These are phyloP conservation scores for Phymastichus coffea DNA, from an alignment of 1,140 invertebrate species.

Conservation along the genomic window DNA sequence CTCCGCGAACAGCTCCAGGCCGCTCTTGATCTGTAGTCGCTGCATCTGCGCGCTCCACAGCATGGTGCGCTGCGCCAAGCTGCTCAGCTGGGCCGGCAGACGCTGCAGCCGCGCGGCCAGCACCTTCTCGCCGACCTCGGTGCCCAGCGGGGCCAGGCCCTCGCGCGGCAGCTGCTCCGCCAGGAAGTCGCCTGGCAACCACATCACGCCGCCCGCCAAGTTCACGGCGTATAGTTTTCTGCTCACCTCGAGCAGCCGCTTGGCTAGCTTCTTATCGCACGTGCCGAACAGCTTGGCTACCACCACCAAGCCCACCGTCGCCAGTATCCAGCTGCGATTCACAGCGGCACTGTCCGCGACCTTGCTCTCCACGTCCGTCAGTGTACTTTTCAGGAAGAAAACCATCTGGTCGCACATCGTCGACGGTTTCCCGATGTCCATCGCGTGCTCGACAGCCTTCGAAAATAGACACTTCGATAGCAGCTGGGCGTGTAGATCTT, in stretches of 20 bases:
- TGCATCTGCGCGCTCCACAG: constrained; percentile 47
- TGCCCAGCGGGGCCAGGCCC: constrained; percentile 25
- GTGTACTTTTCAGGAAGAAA: constrained; percentile 67
- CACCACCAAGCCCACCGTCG: constrained; percentile 72
- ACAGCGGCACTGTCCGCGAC: constrained; percentile 60
- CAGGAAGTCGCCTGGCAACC: constrained; percentile 79
- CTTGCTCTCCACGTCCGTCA: constrained; percentile 66
- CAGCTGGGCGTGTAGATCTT: constrained; percentile 61
- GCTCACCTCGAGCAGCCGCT: constrained; percentile 70
- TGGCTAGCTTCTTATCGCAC: constrained; percentile 77
- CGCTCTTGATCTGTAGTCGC: constrained; percentile 34
- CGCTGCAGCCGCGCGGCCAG: constrained; percentile 38
- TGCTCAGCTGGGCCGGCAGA: constrained; percentile 33
- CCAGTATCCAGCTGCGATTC: constrained; percentile 68
- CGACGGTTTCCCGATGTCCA: constrained; percentile 69
- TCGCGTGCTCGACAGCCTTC: constrained; percentile 63
- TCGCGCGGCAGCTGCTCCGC: constrained; percentile 44
- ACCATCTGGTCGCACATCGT: constrained; percentile 71
- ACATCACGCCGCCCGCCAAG: constrained; percentile 73
- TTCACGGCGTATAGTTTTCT: constrained; percentile 77
- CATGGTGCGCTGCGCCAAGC: constrained; percentile 39
- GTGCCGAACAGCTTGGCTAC: constrained; percentile 74
- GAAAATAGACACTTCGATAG: constrained; percentile 48
- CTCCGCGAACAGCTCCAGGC: constrained; percentile 58
- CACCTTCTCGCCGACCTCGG: constrained; percentile 46